Evolutionary conservation across 2,888 invertebrate genomes (phyloP).

Genomic region (Sminthurinus aureus): DNA sequence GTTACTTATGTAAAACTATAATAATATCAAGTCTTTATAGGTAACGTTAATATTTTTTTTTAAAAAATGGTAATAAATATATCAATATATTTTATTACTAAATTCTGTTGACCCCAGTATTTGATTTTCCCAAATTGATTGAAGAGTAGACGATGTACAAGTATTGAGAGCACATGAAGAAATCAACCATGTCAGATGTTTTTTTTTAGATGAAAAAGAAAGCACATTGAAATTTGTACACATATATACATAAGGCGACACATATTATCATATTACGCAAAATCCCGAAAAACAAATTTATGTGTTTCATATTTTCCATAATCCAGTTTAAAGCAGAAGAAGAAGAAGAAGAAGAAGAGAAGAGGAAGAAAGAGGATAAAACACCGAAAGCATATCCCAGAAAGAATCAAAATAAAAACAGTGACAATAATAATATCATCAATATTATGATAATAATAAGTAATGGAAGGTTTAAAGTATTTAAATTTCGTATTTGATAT

Average conservation of each 20-base stretch:
- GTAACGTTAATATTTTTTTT: not conserved
- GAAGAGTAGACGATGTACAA: slow-evolving; percentile 11
- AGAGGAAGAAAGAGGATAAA: not conserved
- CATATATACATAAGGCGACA: not conserved
- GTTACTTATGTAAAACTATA: too few species aligned
- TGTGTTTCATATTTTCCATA: not conserved
- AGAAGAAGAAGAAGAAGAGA: not conserved
- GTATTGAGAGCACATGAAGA: slow-evolving; percentile 14
- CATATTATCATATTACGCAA: not conserved
- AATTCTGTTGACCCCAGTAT: slow-evolving; percentile 14
- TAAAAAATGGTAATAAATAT: not conserved
- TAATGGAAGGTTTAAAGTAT: too few species aligned
- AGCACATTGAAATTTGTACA: slow-evolving; percentile 7
- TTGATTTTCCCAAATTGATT: not conserved
- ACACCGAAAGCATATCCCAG: not conserved
- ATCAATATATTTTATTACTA: slow-evolving; percentile 14
- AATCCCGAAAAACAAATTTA: not conserved
- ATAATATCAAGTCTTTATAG: too few species aligned
- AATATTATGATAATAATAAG: too few species aligned
- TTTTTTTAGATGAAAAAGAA: slow-evolving; percentile 8
- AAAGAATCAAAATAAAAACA: not conserved
- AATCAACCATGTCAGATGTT: not conserved
- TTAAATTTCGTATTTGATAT: too few species aligned
- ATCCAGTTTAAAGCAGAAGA: not conserved
- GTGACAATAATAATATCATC: too few species aligned